Base-by-base conservation (phyloP, 92 coral and sea anemone genomes). In the Zoanthus sansibaricus region DNA sequence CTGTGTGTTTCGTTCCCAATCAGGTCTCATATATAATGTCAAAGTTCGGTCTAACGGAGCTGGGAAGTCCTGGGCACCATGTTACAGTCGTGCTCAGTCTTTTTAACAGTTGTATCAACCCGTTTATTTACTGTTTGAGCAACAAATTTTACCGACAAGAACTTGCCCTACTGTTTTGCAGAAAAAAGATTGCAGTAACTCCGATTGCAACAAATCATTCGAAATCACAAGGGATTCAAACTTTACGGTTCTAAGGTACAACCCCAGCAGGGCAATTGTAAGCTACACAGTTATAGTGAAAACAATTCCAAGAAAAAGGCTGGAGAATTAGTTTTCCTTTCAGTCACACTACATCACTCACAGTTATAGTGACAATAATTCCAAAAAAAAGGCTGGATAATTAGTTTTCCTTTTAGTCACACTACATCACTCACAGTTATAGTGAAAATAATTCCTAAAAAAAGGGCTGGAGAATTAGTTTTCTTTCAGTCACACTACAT, bases 51-150 rank as follows among this genome's bases (percentile, higher is more conserved):
- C 8, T 80, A 21, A 80, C 85, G 9, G 47, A 20, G 30, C 74
- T 80, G 42, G 85, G 85, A 48, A 80, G 75, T 62, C 75, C 85
- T 30, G 85, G 85, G 12, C 85, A 80, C 75, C 85, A 80, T 46
- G 46, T 17, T 47, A 80, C 85, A 45, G 85, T 66, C 0, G 85
- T 80, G 6, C 59, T 80, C 44, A 64, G 85, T 66, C 45, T 80
- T 20, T 62, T 80, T 45, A 80, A 80, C 73, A 80, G 85, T 72
- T 80, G 85, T 32, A 66, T 80, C 25, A 80, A 80, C 44, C 85
- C 85, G 5, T 66, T 80, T n/a, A 46, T 80, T 8, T 80, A 80
- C 30, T 80, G 85, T 20, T 44, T 80, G 37, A 80, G 85, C 70
- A 80, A 80, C 75, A 66, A 18, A 25, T 64, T 32, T 13, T 80